Base-by-base conservation (phyloP, 2,888 invertebrate species). In the Metacarcinus magister region DNA sequence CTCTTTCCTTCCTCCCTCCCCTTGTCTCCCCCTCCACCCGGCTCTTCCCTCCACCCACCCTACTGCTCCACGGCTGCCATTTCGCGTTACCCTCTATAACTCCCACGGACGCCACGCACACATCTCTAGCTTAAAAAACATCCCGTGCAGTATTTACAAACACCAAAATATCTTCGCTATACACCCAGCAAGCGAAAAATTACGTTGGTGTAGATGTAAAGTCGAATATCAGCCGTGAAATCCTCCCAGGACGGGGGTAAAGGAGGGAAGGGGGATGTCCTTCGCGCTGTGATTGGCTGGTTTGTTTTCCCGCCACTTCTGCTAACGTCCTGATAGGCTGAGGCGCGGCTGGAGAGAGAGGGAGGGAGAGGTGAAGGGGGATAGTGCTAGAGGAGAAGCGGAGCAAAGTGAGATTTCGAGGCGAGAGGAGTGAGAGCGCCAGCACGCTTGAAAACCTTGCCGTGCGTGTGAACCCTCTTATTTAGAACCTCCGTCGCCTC, bases 391-490 rank as follows among this genome's bases (percentile, higher is more conserved):
- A 91, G 46, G 46, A 91, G 91, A 44, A 46, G 91, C 91, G 16
- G 91, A 91, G 91, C 91, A 43, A 89, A 28, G 46, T 43, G 82
- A 82, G 82, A 82, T 82, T 82, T 82, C 82, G 28, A 82, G 82
- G 82, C 28, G 82, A 82, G 82, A 82, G 82, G 82, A 82, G 82
- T 32, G 82, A 32, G 82, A 32, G 91, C n/a, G 91, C 13, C 43
- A 44, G 46, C 46, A 91, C 91, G 91, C 82, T 28, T 82, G 82
- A 91, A 43, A 43, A 91, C n/a, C 91, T 91, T 43, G n/a, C 46
- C 44, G 91, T 91, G n/a, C 46, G 44, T 46, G 91, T 91, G 44
- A 46, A n/a, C n/a, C 46, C 43, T 91, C 46, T 44, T 19, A 43
- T 46, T 46, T 91, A n/a, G 28, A 43, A 43, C 44, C 43, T 32